These are phyloP conservation scores for Arothron firmamentum DNA, from an alignment of 2,113 vertebrate genomes.

Conservation along the genomic window DNA sequence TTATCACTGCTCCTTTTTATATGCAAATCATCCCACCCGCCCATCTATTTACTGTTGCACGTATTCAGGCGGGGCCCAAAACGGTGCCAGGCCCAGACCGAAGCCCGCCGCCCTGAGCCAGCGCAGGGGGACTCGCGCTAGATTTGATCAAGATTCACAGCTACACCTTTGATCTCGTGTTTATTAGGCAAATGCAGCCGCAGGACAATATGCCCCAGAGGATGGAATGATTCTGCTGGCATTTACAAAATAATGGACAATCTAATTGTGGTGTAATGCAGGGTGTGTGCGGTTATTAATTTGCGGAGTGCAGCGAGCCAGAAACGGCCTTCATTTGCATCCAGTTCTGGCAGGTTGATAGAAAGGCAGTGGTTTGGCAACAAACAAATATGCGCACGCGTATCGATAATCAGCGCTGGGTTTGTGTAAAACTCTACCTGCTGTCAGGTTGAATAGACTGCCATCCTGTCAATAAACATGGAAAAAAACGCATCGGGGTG, in stretches of 20 bases:
- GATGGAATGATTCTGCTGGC: constrained; percentile 55
- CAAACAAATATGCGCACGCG: constrained; percentile 54
- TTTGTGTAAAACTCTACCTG: constrained; percentile 45
- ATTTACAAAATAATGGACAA: constrained; percentile 70
- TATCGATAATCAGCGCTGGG: constrained; percentile 61
- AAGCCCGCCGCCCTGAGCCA: constrained; percentile 38
- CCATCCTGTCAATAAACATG: constrained; percentile 56
- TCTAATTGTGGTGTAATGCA: constrained; percentile 64
- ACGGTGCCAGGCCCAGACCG: constrained; percentile 41
- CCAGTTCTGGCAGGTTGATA: constrained; percentile 53
- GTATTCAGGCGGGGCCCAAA: constrained; percentile 65
- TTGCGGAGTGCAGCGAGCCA: constrained; percentile 59
- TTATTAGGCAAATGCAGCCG: constrained; percentile 65
- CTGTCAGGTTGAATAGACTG: constrained; percentile 50
- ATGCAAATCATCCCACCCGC: constrained; percentile 69
- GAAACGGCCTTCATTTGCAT: constrained; percentile 66
- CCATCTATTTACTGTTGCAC: constrained; percentile 73
- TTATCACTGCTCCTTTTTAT: constrained; percentile 75
- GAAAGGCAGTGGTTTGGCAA: constrained; percentile 39
- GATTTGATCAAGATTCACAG: constrained; percentile 71
- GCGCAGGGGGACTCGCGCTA: constrained; percentile 51
- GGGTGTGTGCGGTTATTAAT: constrained; percentile 58
- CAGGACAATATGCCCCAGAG: constrained; percentile 58
- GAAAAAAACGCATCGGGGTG: constrained; percentile 18
- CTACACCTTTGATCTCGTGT: constrained; percentile 65